Base-by-base conservation (phyloP, 1,140 invertebrate genomes). In the Pararge aegeria region DNA sequence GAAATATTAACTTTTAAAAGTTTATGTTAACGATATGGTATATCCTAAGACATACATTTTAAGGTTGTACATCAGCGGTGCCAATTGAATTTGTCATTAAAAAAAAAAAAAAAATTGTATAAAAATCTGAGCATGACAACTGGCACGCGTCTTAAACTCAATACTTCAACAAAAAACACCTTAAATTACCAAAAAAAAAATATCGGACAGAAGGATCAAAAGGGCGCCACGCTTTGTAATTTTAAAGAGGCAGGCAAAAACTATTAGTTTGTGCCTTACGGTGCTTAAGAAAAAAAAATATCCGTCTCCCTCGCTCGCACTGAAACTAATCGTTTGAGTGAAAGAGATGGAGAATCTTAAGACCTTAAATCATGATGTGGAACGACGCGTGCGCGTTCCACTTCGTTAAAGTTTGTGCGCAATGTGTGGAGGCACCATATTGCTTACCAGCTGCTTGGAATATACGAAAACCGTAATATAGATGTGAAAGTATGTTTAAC, bases 331-430 rank as follows among this genome's bases (percentile, higher is more conserved):
- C 1, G 1, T 3, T 7, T 10, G 44, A 29, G 61, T 37, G 61
- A 71, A 7, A 40, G 52, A 66, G 64, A 59, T 52, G 24, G 42
- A 48, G 19, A 6, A 29, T 48, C 21, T 66, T 58, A 67, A 44
- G 55, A 64, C 61, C 64, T 68, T 10, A 49, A 49, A 49, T 27
- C 21, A 5, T 49, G 46, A 62, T 68, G 64, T 75, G 57, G 56
- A 64, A 57, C 44, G 71, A 66, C 74, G 70, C 74, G 74, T 77
- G 74, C 71, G 69, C 69, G 72, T 75, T 75, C 66, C 69, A 65
- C 69, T 66, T 69, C 66, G 64, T 58, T 69, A 62, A 54, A 58
- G 70, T 67, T n/a, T 71, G 64, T 62, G 48, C 56, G 51, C 60
- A 55, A 62, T 62, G 48, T 55, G 51, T 48, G 16, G 20, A 49